These are phyloP conservation scores for Clusia tigrina DNA, from an alignment of 2,888 invertebrate genomes.

Conservation along the genomic window DNA sequence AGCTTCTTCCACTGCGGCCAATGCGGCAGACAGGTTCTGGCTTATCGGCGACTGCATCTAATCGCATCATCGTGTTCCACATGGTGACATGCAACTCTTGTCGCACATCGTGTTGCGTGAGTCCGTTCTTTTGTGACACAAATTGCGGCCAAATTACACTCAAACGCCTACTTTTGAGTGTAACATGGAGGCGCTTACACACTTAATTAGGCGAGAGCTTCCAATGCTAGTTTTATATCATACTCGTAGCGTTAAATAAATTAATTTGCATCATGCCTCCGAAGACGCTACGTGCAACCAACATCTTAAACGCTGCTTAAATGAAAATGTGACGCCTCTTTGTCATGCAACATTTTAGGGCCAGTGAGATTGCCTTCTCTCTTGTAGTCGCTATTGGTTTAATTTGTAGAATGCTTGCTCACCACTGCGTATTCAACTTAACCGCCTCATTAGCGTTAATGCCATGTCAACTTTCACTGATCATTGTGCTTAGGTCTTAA, in stretches of 20 bases:
- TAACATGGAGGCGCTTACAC: constrained; percentile 1
- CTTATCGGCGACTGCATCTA: neutral
- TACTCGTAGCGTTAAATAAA: too few species aligned
- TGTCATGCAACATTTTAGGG: too few species aligned
- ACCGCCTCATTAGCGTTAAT: constrained; percentile 35
- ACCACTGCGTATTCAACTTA: constrained; percentile 38
- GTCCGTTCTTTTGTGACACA: neutral
- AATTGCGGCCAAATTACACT: neutral
- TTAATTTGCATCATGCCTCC: too few species aligned
- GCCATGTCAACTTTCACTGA: constrained; percentile 55
- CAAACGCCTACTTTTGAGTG: neutral
- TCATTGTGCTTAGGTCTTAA: neutral
- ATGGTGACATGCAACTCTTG: neutral
- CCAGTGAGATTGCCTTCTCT: too few species aligned
- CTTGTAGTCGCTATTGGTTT: constrained; percentile 29
- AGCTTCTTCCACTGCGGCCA: neutral
- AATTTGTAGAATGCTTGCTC: constrained; percentile 43
- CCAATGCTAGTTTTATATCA: too few species aligned
- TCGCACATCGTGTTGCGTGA: neutral
- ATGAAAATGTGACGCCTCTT: too few species aligned
- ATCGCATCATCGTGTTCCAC: neutral
- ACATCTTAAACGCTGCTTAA: too few species aligned
- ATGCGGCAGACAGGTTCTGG: too few species aligned
- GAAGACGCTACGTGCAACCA: too few species aligned
- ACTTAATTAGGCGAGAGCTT: too few species aligned